Evolutionary conservation across 1,140 invertebrate genomes (phyloP).

Genomic region (Sycophila sp.): DNA sequence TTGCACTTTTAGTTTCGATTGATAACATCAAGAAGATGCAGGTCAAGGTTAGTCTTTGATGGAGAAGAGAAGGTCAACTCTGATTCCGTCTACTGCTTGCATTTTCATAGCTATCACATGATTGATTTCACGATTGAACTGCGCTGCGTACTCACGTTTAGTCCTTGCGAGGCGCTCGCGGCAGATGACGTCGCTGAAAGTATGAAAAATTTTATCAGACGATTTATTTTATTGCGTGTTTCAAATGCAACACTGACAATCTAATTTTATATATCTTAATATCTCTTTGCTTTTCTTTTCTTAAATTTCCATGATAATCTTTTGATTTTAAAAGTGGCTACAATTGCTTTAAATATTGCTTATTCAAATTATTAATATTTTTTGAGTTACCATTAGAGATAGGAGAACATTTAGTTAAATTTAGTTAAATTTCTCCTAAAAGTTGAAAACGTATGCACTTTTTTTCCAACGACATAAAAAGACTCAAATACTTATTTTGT

Average conservation of each 20-base stretch:
- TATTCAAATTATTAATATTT: too few species aligned
- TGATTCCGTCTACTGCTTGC: slow-evolving; percentile 54
- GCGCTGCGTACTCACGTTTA: slow-evolving; percentile 48
- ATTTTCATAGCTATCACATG: slow-evolving; percentile 57
- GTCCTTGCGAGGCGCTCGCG: slow-evolving; percentile 49
- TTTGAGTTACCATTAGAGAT: too few species aligned
- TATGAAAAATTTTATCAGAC: not conserved
- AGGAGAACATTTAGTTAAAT: too few species aligned
- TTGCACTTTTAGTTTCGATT: not conserved
- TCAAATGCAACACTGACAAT: too few species aligned
- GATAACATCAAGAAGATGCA: not conserved
- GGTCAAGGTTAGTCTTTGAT: not conserved
- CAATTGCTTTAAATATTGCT: too few species aligned
- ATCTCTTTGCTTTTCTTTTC: not conserved
- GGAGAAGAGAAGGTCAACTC: slow-evolving; percentile 46
- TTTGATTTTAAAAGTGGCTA: too few species aligned
- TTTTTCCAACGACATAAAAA: too few species aligned
- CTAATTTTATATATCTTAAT: not conserved
- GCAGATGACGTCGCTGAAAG: slow-evolving; percentile 52
- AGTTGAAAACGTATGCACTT: too few species aligned
- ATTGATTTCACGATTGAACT: slow-evolving; percentile 55
- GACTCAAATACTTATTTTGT: too few species aligned
- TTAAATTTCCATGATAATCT: too few species aligned
- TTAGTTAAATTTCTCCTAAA: too few species aligned
- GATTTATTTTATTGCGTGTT: not conserved